Base-by-base conservation (phyloP, 2,113 vertebrate species). In the Xenotilapia caudafasciata region DNA sequence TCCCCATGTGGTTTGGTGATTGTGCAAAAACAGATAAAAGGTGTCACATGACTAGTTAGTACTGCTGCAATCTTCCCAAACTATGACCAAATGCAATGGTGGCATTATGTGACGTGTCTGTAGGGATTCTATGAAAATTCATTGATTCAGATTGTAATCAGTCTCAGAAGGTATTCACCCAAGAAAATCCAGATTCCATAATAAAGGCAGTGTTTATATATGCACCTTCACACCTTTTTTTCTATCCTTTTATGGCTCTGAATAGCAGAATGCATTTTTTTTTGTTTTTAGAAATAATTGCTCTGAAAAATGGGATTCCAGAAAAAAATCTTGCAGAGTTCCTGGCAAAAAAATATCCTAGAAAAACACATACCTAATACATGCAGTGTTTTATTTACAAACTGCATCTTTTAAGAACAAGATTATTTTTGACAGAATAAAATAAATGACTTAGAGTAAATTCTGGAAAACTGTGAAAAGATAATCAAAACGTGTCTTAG, bases 401-500 rank as follows among this genome's bases (percentile, higher is more conserved):
- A 95, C 86, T 84, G 91, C 87, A 94, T 91, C 87, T 90, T 89
- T 85, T 89, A 85, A 91, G 86, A 89, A 83, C 83, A 90, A 94
- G 90, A 95, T 94, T 95, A 90, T 93, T 97, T 95, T 82, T 95
- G 96, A 97, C 91, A 96, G 96, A 95, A 97, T 96, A 96, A 96
- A 97, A 96, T 97, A 96, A 97, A 95, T 92, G 94, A 96, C 94
- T 96, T 96, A 96, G 94, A 96, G 79, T 87, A 88, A 8, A 42
- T 96, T 97, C 95, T 96, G 90, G 93, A 93, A 93, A 92, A 96
- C 96, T 95, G 96, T 96, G 87, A 79, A 96, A 97, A 96, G 96
- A 96, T 94, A 95, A 96, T 95, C 92, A 94, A 96, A 94, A 97
- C 96, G 94, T 96, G 95, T 97, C 97, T 96, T 96, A 97, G 94